A percentile compares a stretch with the other conserved stretches of the same genome.
Conservation (phyloP, 2,113 vertebrate species). For the Tylochromis polylepis region DNA sequence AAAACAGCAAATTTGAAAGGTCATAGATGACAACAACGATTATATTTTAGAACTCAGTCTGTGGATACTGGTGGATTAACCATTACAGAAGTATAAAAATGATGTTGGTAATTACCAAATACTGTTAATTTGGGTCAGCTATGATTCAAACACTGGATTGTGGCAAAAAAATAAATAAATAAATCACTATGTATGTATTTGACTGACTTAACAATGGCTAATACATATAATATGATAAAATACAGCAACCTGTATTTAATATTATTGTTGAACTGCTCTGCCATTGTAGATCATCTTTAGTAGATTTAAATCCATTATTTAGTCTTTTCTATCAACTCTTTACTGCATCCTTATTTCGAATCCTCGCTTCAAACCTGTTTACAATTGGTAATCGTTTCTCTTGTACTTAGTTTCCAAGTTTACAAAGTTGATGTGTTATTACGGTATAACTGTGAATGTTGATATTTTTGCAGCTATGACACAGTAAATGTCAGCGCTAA, state of each 20-base stretch:
- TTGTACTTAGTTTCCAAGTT: neutral
- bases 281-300: neutral
- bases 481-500: neutral
- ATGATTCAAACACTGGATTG: too few relatives aligned
- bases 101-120: too few relatives aligned
- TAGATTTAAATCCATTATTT: neutral
- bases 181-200: neutral
- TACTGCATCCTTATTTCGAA: neutral
- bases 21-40: neutral
- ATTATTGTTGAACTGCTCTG: neutral
- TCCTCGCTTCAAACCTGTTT: neutral
- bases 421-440: neutral
- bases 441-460: neutral
- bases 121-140: too few relatives aligned
- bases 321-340: rapidly evolving
- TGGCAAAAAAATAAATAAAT: too few relatives aligned
- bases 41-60: neutral
- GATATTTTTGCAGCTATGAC: neutral
- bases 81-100: too few relatives aligned
- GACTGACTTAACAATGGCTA: too few relatives aligned
- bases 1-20: neutral
- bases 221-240: too few relatives aligned
- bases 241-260: too few relatives aligned
- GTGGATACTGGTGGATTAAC: neutral
- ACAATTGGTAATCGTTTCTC: neutral